Base-by-base conservation (phyloP, 53 echinoderm and acorn worm genomes). In the Zoroaster sp. region DNA sequence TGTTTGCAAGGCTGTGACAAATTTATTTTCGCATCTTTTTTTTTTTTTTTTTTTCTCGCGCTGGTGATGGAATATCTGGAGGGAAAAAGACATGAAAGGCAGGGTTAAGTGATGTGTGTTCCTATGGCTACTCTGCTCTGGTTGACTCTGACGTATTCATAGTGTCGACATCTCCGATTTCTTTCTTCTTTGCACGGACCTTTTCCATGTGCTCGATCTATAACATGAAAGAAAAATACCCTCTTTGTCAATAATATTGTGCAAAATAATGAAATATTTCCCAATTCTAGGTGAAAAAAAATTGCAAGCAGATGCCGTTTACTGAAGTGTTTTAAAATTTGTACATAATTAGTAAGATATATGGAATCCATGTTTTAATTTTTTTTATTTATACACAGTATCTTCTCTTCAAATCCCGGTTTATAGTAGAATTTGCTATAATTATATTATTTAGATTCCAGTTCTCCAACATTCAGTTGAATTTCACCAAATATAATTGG, bases 141-240 rank as follows among this genome's bases (percentile, higher is more conserved):
- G 43, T 81, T 5, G 66, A 8, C 25, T 81, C 81, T 14, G 81
- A n/a, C 12, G 66, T 35, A 42, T 21, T 66, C 42, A 66, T 23
- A 4, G 36, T 42, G 4, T 81, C 68, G 14, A 28, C 17, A 11
- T 81, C 67, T 40, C 59, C 55, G 17, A 55, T 37, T 42, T 66
- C 81, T 30, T 81, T 81, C 66, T 66, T 81, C 66, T 81, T 81
- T 12, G 67, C 67, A 15, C 59, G 81, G 42, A 67, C 81, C 63
- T 63, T 81, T 5, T 35, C 42, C 67, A 55, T 18, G 31, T 81
- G 65, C 6, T 81, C 67, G 2, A 14, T 31, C 81, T 81, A 41
- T 12, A 31, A 13, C 36, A 14, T 11, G 15, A 30, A 39, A 37
- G 52, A 40, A 74, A 41, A 18, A 74, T 36, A 4, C 15, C 28